A percentile compares a stretch with the other conserved stretches of the same genome.
phyloP scores from a whole-genome alignment of 1,140 invertebrate genomes.

The Plectrocnemia conspersa region DNA sequence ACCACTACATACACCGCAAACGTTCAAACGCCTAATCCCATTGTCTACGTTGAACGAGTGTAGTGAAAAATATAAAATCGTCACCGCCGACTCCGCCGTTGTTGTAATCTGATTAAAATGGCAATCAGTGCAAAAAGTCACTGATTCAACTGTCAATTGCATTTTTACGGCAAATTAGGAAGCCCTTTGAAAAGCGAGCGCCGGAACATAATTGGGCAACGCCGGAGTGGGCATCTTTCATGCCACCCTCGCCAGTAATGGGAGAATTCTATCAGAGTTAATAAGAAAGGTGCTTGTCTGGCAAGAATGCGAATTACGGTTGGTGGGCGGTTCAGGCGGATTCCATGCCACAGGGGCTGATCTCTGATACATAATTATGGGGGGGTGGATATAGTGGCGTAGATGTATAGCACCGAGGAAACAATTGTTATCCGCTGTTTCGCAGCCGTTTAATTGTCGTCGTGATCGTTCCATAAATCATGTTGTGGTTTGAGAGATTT shows the following conservation, averaged over 20 bases:
- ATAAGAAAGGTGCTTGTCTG: slow-evolving; percentile 26
- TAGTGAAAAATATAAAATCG: too few relatives aligned
- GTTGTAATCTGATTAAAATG: not conserved
- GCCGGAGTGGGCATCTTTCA: slow-evolving; percentile 3
- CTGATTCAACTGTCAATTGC: slow-evolving; percentile 5
- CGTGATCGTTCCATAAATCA: too few relatives aligned
- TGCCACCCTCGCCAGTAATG: slow-evolving; percentile 10
- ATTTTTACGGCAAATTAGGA: slow-evolving; percentile 1
- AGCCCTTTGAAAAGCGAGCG: not conserved
- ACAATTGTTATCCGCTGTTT: slow-evolving; percentile 6
- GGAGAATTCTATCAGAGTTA: slow-evolving; percentile 26
- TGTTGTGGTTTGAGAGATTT: too few relatives aligned
- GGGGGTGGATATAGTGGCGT: too few relatives aligned
- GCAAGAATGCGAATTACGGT: slow-evolving; percentile 30
- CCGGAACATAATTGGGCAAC: slow-evolving; percentile 15
- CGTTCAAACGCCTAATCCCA: too few relatives aligned
- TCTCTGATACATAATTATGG: slow-evolving; percentile 19
- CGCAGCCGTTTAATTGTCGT: too few relatives aligned
- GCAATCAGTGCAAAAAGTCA: slow-evolving; percentile 7
- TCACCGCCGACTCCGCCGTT: too few relatives aligned
- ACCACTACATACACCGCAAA: too few relatives aligned
- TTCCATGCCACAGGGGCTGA: not conserved
- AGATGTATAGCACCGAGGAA: slow-evolving; percentile 1
- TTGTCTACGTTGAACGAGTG: too few relatives aligned
- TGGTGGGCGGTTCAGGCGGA: not conserved